Percentiles rank a stretch among this genome's conserved stretches.
These are phyloP conservation scores for Bergia puertoricense DNA, from an alignment of 92 coral and sea anemone genomes.

Conservation along the genomic window DNA sequence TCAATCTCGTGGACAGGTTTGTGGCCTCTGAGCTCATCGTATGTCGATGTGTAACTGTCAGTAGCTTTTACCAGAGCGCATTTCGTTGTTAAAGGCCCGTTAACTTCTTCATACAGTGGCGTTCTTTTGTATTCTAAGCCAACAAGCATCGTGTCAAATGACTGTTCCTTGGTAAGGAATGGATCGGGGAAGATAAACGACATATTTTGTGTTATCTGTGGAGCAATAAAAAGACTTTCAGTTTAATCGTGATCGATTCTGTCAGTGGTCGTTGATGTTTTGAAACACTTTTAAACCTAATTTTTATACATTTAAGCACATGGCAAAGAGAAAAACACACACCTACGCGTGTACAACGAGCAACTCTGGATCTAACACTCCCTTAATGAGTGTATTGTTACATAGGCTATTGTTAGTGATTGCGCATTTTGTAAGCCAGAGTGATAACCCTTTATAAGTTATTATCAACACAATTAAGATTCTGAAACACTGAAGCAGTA, in stretches of 20 bases:
- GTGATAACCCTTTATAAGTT: not conserved
- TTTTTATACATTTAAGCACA: not conserved
- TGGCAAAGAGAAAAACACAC: not conserved
- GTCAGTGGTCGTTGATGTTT: not conserved
- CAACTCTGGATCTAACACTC: not conserved
- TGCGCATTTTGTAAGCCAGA: constrained; percentile 3
- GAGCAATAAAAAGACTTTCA: not conserved
- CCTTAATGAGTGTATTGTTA: not conserved
- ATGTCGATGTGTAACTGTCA: not conserved
- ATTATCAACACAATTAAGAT: not conserved
- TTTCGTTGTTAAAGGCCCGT: not conserved
- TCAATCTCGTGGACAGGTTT: constrained; percentile 17
- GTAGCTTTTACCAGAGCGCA: constrained; percentile 13
- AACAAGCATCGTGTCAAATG: constrained; percentile 32
- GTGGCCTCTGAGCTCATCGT: not conserved
- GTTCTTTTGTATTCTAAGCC: constrained; percentile 21
- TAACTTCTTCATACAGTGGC: not conserved
- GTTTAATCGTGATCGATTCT: not conserved
- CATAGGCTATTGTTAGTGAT: not conserved
- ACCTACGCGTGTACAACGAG: not conserved
- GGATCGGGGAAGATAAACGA: constrained; percentile 38
- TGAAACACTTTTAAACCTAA: not conserved
- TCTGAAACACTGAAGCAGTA: no score
- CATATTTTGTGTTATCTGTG: constrained; percentile 7
- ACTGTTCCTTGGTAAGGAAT: constrained; percentile 26